Percentiles rank a stretch among this genome's conserved stretches.
phyloP scores from a whole-genome alignment of 2,113 vertebrate genomes.

The Protobothrops mucrosquamatus region DNA sequence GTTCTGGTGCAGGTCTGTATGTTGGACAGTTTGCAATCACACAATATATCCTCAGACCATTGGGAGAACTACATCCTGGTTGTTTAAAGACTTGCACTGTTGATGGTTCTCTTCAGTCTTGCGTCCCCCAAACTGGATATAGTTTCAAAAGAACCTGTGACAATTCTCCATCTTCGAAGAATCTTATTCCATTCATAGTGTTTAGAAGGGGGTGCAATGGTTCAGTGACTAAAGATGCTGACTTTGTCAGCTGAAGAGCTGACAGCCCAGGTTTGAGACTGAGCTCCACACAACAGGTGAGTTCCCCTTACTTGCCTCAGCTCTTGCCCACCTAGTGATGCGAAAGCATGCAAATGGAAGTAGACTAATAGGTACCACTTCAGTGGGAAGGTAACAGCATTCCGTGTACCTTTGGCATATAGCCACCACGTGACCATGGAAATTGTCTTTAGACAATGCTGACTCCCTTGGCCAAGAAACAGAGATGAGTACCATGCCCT shows the following conservation, averaged over 20 bases:
- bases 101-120: not conserved
- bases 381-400: not conserved
- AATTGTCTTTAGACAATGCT: not conserved
- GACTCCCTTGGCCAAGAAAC: not conserved
- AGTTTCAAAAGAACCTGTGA: not conserved
- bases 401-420: not conserved
- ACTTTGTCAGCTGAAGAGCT: not conserved
- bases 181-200: not conserved
- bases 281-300: not conserved
- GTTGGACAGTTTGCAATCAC: not conserved
- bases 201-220: not conserved
- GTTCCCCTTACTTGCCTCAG: not conserved
- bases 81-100: not conserved
- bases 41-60: not conserved
- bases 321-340: not conserved
- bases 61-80: not conserved
- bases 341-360: not conserved
- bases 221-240: not conserved
- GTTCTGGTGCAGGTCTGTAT: not conserved
- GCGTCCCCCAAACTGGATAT: not conserved
- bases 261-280: not conserved
- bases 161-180: not conserved
- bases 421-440: not conserved
- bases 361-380: not conserved
- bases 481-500: not conserved